Evolutionary conservation across 2,113 vertebrate species (phyloP).

Genomic region (Labeo rohita): DNA sequence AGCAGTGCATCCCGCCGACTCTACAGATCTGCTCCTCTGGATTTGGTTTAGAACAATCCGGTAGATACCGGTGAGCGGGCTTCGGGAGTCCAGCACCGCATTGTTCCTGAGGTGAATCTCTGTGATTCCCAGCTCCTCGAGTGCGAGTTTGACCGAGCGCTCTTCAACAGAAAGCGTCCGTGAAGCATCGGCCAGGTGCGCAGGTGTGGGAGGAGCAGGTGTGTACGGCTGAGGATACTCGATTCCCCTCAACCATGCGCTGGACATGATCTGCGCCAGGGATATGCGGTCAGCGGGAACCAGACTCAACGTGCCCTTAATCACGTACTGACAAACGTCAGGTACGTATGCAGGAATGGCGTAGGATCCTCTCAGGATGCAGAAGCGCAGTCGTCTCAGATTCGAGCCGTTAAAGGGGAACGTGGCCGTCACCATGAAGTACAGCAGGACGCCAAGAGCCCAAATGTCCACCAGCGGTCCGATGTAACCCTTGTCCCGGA

Average conservation of each 20-base stretch:
- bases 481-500: conserved; percentile 67
- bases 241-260: conserved; percentile 69
- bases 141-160: conserved; percentile 60
- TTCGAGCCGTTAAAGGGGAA: conserved; percentile 73
- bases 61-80: conserved; percentile 72
- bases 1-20: conserved; percentile 57
- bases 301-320: conserved; percentile 68
- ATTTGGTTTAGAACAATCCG: conserved; percentile 72
- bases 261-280: conserved; percentile 62
- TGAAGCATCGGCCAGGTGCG: conserved; percentile 60
- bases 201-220: conserved; percentile 53
- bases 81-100: conserved; percentile 60
- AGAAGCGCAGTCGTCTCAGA: conserved; percentile 63
- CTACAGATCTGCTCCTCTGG: conserved; percentile 65
- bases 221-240: conserved; percentile 64
- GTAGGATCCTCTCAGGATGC: conserved; percentile 74
- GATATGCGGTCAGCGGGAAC: conserved; percentile 66
- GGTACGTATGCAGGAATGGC: conserved; percentile 68
- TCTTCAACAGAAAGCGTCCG: conserved; percentile 65
- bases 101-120: conserved; percentile 68
- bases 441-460: conserved; percentile 77
- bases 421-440: conserved; percentile 75
- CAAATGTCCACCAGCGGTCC: conserved; percentile 72
- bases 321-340: conserved; percentile 65
- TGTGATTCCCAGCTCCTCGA: conserved; percentile 72